Evolutionary conservation across 2,888 invertebrate genomes (phyloP).

Genomic region (Mactromeris polynyma): DNA sequence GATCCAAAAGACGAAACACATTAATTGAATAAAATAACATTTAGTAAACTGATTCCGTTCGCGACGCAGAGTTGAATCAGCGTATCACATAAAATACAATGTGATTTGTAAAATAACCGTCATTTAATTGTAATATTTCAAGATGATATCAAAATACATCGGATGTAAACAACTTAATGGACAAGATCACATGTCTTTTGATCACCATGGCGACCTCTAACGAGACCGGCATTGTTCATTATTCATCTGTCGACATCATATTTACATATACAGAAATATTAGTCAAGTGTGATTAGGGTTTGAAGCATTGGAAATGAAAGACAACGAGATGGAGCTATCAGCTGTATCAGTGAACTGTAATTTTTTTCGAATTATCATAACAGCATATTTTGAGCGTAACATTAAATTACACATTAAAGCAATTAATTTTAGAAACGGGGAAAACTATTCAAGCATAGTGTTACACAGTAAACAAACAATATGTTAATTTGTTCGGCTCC

Average conservation of each 20-base stretch:
- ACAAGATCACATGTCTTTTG: constrained; percentile 20
- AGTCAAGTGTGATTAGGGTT: not conserved
- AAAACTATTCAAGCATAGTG: not conserved
- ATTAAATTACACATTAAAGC: constrained; percentile 2
- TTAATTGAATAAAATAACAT: constrained; percentile 22
- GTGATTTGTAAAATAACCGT: constrained; percentile 19
- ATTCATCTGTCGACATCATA: not conserved
- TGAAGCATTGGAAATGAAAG: not conserved
- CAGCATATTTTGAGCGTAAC: not conserved
- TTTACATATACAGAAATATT: constrained; percentile 10
- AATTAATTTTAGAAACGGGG: not conserved
- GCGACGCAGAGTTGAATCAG: not conserved
- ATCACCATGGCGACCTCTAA: constrained; percentile 14
- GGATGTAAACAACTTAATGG: constrained; percentile 15
- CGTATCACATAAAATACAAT: constrained; percentile 10
- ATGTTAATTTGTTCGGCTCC: too few relatives aligned
- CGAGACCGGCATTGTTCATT: constrained; percentile 4
- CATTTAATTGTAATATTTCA: constrained; percentile 23
- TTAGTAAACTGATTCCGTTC: constrained; percentile 18
- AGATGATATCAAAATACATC: constrained; percentile 4
- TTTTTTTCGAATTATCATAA: not conserved
- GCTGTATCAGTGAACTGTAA: not conserved
- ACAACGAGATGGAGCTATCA: not conserved
- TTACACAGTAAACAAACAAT: not conserved
- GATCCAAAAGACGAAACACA: constrained; percentile 11